Conservation (phyloP, 2,113 vertebrate species). For the Cettia cetti region DNA sequence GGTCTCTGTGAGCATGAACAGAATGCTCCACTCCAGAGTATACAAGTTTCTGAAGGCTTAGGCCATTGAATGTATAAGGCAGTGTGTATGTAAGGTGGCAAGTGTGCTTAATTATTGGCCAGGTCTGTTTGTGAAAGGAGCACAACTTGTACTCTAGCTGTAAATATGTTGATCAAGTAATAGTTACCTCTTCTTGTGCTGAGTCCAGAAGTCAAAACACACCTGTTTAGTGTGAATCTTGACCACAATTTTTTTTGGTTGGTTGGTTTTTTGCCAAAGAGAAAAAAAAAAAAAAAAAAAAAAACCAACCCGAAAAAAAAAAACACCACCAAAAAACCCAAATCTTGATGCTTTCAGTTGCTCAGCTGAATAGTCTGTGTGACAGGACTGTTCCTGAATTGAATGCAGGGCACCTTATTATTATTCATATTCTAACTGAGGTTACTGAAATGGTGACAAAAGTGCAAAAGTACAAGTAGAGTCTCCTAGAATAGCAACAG, state of each 20-base stretch:
- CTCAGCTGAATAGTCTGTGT: not conserved
- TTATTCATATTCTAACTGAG: not conserved
- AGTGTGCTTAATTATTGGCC: not conserved
- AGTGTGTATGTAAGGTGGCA: not conserved
- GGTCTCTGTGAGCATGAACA: not conserved
- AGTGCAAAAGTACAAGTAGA: not conserved
- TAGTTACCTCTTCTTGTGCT: not conserved
- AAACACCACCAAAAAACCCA: not conserved
- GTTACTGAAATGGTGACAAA: not conserved
- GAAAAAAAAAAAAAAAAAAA: not conserved
- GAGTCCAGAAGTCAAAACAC: not conserved
- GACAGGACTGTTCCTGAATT: not conserved
- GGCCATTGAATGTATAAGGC: not conserved
- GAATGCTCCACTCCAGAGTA: not conserved
- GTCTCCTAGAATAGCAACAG: not conserved
- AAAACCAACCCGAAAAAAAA: too few relatives aligned
- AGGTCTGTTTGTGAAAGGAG: not conserved
- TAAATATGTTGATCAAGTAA: not conserved
- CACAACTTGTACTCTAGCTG: not conserved
- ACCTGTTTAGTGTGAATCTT: not conserved
- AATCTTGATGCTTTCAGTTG: not conserved
- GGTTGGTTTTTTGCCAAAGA: not conserved
- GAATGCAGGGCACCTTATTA: not conserved
- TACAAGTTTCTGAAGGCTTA: not conserved
- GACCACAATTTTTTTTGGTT: not conserved